Evolutionary conservation across 2,113 vertebrate species (phyloP), one percentile per base, ranked within the genome.

Genomic region (Eidolon helvum): DNA sequence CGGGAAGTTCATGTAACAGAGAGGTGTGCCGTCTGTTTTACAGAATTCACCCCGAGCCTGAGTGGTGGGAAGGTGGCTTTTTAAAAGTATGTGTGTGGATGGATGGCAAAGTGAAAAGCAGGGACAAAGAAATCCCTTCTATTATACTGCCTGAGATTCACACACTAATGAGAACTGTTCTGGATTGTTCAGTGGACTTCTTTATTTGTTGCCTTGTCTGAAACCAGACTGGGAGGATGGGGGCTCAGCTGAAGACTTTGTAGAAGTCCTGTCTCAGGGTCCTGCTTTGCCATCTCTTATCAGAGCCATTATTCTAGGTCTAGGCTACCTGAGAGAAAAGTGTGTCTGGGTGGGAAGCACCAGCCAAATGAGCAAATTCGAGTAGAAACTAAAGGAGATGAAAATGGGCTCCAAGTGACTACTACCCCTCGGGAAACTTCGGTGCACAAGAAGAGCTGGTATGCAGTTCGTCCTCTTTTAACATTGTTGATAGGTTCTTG

Each of bases 161-260:
- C 95, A 97, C 57, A 69, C 97, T 97, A 96, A 96, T 82, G 96
- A 98, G 94, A 68, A 24, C 90, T 83, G 82, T 85, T 97, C 96
- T 97, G 95, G 96, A 96, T 94, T 92, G 96, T 69, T 96, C 65
- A 63, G 95, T 97, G 96, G 87, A 96, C 96, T 98, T 98, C 97
- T 97, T 98, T 97, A 94, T 98, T 95, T 98, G 98, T 96, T 96
- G 92, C 92, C 94, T 97, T 66, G 68, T 96, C 94, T 97, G 98
- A 96, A 97, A 90, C 63, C 15, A 45, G 40, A 18, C 61, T 85
- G 88, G 30, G 71, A 85, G 33, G 71, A 94, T 90, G 85, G 96
- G 96, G 96, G 78, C 95, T 96, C 65, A 16, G 97, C 90, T 88
- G 79, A 53, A 79, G 92, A 97, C 94, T 86, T 97, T 98, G 95